Evolutionary conservation across 2,113 vertebrate species (phyloP).

Genomic region (Pomatostomus ruficeps): DNA sequence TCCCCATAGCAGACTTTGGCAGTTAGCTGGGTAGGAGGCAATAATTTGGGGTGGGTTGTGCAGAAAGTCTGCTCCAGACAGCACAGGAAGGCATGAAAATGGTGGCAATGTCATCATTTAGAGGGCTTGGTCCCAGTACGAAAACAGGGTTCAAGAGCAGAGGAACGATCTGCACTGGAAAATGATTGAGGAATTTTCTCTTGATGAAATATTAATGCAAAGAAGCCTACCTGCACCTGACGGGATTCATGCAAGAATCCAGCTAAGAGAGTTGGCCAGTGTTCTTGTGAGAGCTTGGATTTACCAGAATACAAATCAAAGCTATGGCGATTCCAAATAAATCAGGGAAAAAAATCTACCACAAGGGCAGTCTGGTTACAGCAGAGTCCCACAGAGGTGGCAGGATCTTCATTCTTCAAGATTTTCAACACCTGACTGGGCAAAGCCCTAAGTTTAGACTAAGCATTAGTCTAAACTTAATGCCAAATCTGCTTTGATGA

Average conservation of each 20-base stretch:
- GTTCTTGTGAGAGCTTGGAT: background rate
- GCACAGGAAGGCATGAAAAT: background rate
- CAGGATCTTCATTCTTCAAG: background rate
- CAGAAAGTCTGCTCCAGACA: background rate
- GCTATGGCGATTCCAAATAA: background rate
- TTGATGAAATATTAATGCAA: background rate
- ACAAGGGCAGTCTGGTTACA: background rate
- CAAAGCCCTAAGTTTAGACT: no score
- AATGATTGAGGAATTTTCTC: background rate
- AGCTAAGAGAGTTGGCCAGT: background rate
- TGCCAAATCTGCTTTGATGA: background rate
- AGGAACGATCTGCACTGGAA: background rate
- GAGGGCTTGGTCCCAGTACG: background rate
- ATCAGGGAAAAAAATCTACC: background rate
- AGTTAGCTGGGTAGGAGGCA: background rate
- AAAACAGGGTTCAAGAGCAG: background rate
- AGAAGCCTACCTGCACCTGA: background rate
- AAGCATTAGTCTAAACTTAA: background rate
- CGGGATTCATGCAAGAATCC: background rate
- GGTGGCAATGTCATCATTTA: background rate
- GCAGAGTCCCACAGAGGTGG: background rate
- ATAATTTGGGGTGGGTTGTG: background rate
- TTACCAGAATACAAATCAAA: background rate
- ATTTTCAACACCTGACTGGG: background rate
- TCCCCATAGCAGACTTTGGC: background rate